Evolutionary conservation across 2,888 invertebrate species (phyloP).

Genomic region (Polyommatus iphigenia): DNA sequence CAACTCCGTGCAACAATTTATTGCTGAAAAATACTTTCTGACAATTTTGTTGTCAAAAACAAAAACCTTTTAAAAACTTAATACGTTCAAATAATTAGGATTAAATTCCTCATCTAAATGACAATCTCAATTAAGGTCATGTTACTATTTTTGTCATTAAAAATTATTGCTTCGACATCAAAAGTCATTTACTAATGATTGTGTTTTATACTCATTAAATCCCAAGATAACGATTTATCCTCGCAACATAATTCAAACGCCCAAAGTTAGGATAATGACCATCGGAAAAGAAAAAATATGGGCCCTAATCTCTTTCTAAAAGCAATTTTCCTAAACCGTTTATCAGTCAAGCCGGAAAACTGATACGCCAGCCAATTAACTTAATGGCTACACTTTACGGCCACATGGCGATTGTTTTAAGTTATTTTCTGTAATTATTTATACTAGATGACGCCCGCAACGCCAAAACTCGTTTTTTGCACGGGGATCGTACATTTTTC

Average conservation of each 20-base stretch:
- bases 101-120: background rate
- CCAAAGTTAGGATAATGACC: slow-evolving; percentile 29
- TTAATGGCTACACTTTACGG: slow-evolving; percentile 70
- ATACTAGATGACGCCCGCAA: too few species aligned
- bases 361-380: slow-evolving; percentile 76
- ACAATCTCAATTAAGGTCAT: background rate
- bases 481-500: too few species aligned
- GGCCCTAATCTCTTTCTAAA: slow-evolving; percentile 52
- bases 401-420: slow-evolving; percentile 41
- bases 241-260: slow-evolving; percentile 26
- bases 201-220: slow-evolving; percentile 1
- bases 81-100: too few species aligned
- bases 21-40: too few species aligned
- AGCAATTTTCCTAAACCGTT: slow-evolving; percentile 73
- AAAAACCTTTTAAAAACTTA: too few species aligned
- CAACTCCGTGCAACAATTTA: too few species aligned
- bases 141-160: background rate
- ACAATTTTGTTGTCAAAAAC: too few species aligned
- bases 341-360: slow-evolving; percentile 72
- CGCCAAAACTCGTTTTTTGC: too few species aligned
- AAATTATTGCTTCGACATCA: background rate
- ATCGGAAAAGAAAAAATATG: slow-evolving; percentile 34
- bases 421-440: background rate
- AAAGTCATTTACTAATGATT: background rate
- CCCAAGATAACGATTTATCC: slow-evolving; percentile 8